A percentile compares a stretch with the other conserved stretches of the same genome.
Conservation (phyloP, 2,113 vertebrate genomes). For the Crotophaga sulcirostris region DNA sequence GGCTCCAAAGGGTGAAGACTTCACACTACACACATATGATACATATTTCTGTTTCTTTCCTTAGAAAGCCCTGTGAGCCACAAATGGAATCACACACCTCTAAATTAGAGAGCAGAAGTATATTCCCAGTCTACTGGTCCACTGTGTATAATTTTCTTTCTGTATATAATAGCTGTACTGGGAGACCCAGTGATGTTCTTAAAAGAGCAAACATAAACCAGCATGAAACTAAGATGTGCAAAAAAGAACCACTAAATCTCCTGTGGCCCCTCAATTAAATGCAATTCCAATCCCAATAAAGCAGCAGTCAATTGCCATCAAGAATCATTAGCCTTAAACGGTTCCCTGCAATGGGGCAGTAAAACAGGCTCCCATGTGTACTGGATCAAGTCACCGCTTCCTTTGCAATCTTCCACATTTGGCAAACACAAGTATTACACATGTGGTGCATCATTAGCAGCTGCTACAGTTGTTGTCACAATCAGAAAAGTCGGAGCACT, state of each 20-base stretch:
- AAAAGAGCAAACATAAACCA: background rate
- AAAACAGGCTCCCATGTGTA: background rate
- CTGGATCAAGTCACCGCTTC: background rate
- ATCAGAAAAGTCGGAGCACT: background rate
- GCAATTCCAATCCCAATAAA: background rate
- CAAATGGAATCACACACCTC: background rate
- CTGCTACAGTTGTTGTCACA: background rate
- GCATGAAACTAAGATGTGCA: background rate
- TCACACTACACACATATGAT: background rate
- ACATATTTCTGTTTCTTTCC: background rate
- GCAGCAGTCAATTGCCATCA: background rate
- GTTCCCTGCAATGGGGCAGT: background rate
- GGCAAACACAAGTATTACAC: background rate
- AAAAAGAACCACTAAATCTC: background rate
- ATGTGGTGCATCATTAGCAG: background rate
- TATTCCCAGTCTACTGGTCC: background rate
- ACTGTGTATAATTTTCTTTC: background rate
- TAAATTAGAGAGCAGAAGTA: background rate
- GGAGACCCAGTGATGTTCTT: background rate
- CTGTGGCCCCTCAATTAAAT: background rate
- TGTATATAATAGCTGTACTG: background rate
- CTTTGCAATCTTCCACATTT: background rate
- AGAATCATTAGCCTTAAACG: background rate
- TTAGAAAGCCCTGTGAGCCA: background rate
- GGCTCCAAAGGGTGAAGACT: background rate